These are phyloP conservation scores for Protophormia terraenovae DNA, from an alignment of 2,888 invertebrate species.

Conservation along the genomic window DNA sequence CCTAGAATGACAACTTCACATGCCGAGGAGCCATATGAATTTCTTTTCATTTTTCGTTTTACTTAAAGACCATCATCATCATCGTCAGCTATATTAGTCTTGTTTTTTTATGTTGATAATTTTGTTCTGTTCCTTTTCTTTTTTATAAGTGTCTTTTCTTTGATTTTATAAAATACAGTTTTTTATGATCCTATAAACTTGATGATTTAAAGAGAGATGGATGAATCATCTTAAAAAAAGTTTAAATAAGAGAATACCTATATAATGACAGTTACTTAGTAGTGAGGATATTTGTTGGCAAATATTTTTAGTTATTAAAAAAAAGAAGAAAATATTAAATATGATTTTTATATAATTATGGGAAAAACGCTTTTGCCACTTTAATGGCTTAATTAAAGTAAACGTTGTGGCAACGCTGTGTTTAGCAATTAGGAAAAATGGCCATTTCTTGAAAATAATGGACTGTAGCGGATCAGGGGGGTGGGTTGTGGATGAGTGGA, in stretches of 20 bases:
- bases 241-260: constrained; percentile 22
- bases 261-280: neutral
- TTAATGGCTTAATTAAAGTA: neutral
- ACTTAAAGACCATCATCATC: constrained; percentile 17
- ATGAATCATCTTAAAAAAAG: constrained; percentile 47
- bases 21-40: constrained; percentile 12
- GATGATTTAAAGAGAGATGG: constrained; percentile 11
- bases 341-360: neutral
- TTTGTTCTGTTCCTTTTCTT: constrained; percentile 7
- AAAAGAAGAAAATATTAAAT: neutral
- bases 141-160: neutral
- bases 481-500: too few relatives aligned
- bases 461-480: too few relatives aligned
- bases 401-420: neutral
- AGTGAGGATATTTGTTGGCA: too few relatives aligned
- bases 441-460: neutral
- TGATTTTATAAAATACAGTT: constrained; percentile 14
- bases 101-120: neutral
- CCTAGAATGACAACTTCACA: constrained; percentile 55
- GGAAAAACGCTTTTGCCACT: neutral
- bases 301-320: neutral
- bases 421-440: neutral
- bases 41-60: constrained; percentile 27
- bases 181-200: constrained; percentile 41
- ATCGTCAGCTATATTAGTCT: constrained; percentile 27